Base-by-base conservation (phyloP, 2,888 invertebrate species). In the Craniophora ligustri region DNA sequence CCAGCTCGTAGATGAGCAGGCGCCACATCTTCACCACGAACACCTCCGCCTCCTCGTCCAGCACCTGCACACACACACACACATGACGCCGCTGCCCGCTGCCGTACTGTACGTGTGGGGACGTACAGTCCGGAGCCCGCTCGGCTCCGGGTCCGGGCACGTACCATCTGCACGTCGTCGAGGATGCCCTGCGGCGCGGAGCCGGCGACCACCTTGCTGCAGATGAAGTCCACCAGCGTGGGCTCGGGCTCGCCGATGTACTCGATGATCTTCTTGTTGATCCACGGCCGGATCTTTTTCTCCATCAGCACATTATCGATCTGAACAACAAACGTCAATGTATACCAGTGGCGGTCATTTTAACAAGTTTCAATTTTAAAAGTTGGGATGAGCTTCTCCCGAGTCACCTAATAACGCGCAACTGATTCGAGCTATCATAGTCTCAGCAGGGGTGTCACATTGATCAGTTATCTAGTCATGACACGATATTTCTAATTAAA, bases 1-100 rank as follows among this genome's bases (percentile, higher is more conserved):
- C 99, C 76, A 99, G 98, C 95, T 99, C 99, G 94, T 99, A 99
- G 80, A 99, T 99, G 67, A 99, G 95, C 82, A 99, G 95, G 75
- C 99, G 95, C 99, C 99, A 99, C 99, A 99, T 98, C 95, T 99
- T 99, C 67, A 99, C 99, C 78, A 99, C 99, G 94, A 99, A 99
- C 72, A 99, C 99, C 94, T 99, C 99, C 3, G 99, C 99, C 91
- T 99, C 99, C 87, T 99, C 99, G 89, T 99, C 99, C 81, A 99
- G 95, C 73, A 99, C 99, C 99, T 99, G 87, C 14, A 8, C 15
- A 8, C 18, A 21, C 56, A 14, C 34, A 18, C n/a, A 31, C 14
- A 15, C 14, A 31, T 23, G 21, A 21, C 23, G 23, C 2, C 10
- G 23, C 1, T 10, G 23, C 10, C 23, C 23, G 10, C 23, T 10